These are phyloP conservation scores for Napeogenes sylphis DNA, from an alignment of 2,888 invertebrate species.

Conservation along the genomic window DNA sequence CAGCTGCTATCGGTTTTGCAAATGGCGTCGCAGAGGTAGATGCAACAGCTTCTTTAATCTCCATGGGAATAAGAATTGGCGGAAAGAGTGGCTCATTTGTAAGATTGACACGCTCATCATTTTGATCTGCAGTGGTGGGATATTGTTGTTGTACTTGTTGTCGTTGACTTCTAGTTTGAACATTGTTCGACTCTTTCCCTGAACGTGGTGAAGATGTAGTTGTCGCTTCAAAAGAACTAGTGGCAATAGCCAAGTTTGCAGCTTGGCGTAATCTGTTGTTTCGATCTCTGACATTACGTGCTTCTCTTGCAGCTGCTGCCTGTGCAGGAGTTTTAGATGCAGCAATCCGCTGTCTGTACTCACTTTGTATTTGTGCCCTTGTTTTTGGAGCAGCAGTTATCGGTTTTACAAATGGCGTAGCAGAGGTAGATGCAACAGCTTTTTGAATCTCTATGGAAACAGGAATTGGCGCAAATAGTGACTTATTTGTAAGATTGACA, in stretches of 20 bases:
- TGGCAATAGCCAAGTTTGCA: slow-evolving; percentile 36
- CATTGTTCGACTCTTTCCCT: slow-evolving; percentile 28
- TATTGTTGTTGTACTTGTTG: slow-evolving; percentile 18
- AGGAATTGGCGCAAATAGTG: slow-evolving; percentile 16
- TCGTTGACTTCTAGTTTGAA: slow-evolving; percentile 31
- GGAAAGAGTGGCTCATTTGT: slow-evolving; percentile 27
- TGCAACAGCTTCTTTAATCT: slow-evolving; percentile 24
- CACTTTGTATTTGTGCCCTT: slow-evolving; percentile 38
- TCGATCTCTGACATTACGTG: slow-evolving; percentile 33
- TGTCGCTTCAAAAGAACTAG: slow-evolving; percentile 30
- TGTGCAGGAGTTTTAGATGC: slow-evolving; percentile 40
- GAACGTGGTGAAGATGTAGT: slow-evolving; percentile 28
- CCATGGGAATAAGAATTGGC: slow-evolving; percentile 16
- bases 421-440: slow-evolving; percentile 23
- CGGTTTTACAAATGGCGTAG: slow-evolving; percentile 28
- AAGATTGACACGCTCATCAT: slow-evolving; percentile 32
- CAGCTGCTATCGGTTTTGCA: no score
- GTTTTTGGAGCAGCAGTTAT: slow-evolving; percentile 23
- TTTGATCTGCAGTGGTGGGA: slow-evolving; percentile 10
- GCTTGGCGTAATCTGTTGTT: slow-evolving; percentile 38
- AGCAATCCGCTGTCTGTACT: slow-evolving; percentile 41
- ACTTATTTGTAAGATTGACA: slow-evolving; percentile 31
- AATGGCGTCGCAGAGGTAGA: slow-evolving; percentile 10
- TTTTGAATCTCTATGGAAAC: slow-evolving; percentile 18
- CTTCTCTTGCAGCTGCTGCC: slow-evolving; percentile 34